Base-by-base conservation (phyloP, 2,113 vertebrate species). In the Oryzias celebensis region DNA sequence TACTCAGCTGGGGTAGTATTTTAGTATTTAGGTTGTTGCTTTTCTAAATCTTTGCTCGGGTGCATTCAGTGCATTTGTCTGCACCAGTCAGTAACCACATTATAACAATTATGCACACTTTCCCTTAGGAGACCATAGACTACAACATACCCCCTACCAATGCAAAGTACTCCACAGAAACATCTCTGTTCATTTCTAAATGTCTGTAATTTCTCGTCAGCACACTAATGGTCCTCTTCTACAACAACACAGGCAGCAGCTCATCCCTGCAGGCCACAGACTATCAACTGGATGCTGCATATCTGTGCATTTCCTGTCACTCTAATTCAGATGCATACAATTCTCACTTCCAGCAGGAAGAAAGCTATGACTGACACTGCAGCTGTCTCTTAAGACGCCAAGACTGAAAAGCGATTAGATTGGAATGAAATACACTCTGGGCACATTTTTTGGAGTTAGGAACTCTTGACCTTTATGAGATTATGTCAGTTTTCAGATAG, bases 321-420 rank as follows among this genome's bases (percentile, higher is more conserved):
- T 58, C 28, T 47, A 61, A 78, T 83, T 78, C 36, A 65, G 28
- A 49, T 54, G 58, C 55, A 44, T 49, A 64, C 36, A 64, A 45
- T 50, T 59, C 16, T 12, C 50, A 55, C 10, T 24, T 22, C 62
- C 43, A 54, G 49, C 1, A 52, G 60, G 62, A 76, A 74, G 50
- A 72, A 60, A 65, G 18, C 41, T 45, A 10, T 58, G 62, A 84
- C 62, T 73, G 78, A 80, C 73, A 61, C 28, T 15, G 52, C 51
- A 1, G 45, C 50, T 53, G 45, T 51, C 48, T 80, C 50, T 58
- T 24, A 61, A 53, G 58, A 55, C 51, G 61, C 48, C 24, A 62
- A 77, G 56, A 73, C 61, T 24, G 36, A 60, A 14, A 76, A 28
- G 17, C 55, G 50, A 68, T 59, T 67, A n/a, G 42, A 52, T 52